Percentiles rank a stretch among this genome's conserved stretches.
These are phyloP conservation scores for Murina feae DNA, from an alignment of 2,113 vertebrate species.

Conservation along the genomic window DNA sequence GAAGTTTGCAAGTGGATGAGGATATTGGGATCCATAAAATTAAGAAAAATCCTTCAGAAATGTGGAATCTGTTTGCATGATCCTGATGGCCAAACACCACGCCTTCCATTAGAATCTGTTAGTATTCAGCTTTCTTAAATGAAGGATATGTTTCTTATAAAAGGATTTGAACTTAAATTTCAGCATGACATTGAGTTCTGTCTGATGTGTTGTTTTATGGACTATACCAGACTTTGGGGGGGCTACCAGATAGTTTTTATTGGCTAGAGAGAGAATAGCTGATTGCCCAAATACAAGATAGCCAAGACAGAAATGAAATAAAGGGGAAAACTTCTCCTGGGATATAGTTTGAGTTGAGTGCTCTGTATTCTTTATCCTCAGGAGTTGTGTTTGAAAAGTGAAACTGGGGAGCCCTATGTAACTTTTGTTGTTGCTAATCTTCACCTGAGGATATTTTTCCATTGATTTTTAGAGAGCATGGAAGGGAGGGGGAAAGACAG, in stretches of 20 bases:
- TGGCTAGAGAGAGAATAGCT: background rate
- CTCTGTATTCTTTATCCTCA: background rate
- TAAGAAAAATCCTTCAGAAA: background rate
- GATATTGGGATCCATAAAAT: background rate
- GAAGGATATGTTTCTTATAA: background rate
- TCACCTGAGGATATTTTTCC: too few relatives aligned
- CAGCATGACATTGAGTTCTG: background rate
- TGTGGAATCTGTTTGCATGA: background rate
- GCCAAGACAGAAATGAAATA: background rate
- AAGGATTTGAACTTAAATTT: slow-evolving; percentile 37
- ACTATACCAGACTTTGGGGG: background rate
- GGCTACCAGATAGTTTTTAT: background rate
- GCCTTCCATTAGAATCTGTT: background rate
- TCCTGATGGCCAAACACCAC: background rate
- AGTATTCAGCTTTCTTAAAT: background rate
- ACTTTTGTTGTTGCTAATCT: background rate
- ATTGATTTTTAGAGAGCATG: too few relatives aligned
- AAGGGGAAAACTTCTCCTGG: background rate
- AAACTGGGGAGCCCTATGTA: background rate
- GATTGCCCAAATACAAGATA: background rate
- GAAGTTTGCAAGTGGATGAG: background rate
- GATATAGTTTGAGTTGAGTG: background rate
- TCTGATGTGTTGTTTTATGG: background rate
- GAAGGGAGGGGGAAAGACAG: too few relatives aligned
- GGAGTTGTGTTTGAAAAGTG: background rate